These are phyloP conservation scores for Achatina immaculata DNA, from an alignment of 1,140 invertebrate genomes.

Conservation along the genomic window DNA sequence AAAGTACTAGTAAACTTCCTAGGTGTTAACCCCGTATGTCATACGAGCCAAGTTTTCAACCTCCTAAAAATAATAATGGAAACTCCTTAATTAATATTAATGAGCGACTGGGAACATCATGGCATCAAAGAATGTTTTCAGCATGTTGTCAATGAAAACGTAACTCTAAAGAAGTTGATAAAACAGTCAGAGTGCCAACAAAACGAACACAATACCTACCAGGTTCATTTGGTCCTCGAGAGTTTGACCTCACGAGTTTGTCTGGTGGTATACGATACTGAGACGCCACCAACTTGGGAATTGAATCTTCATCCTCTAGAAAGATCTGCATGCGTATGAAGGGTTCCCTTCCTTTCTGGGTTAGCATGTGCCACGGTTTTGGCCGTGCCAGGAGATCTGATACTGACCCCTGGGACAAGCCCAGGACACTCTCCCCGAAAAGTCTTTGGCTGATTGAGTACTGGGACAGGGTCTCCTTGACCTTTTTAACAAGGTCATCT, in stretches of 20 bases:
- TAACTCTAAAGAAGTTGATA: not conserved
- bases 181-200: not conserved
- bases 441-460: constrained; percentile 98
- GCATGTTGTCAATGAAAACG: not conserved
- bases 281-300: constrained; percentile 94
- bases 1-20: no score
- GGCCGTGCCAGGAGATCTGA: constrained; percentile 98
- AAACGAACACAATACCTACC: constrained; percentile 25
- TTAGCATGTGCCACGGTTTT: constrained; percentile 99
- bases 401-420: constrained; percentile 88
- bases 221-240: constrained; percentile 38
- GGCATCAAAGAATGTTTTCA: no score
- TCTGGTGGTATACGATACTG: constrained; percentile 98
- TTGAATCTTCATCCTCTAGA: constrained; percentile 95
- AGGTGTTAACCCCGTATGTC: no score
- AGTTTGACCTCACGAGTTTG: constrained; percentile 74
- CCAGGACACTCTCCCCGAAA: constrained; percentile 97
- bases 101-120: no score
- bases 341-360: constrained; percentile 96
- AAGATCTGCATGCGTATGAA: constrained; percentile 99
- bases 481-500: constrained; percentile 94
- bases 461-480: constrained; percentile 97
- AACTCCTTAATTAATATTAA: no score
- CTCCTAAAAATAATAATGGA: no score
- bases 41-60: no score